A percentile compares a stretch with the other conserved stretches of the same genome.
These are phyloP conservation scores for Gerris lacustris DNA, from an alignment of 2,888 invertebrate species.

Conservation along the genomic window DNA sequence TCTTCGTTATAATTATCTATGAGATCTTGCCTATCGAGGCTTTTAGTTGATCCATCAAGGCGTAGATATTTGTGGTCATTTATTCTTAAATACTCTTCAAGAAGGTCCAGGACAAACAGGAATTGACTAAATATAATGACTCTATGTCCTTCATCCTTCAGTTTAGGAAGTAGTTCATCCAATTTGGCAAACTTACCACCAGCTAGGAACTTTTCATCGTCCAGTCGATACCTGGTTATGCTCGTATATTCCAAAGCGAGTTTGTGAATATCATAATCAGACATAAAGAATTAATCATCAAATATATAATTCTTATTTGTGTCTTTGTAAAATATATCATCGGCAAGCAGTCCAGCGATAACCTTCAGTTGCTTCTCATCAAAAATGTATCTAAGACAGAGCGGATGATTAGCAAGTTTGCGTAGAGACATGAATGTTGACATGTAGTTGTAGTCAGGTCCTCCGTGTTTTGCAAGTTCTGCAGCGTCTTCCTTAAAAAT, in stretches of 20 bases:
- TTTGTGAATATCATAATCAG: constrained; percentile 83
- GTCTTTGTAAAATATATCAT: constrained; percentile 58
- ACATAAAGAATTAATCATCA: constrained; percentile 76
- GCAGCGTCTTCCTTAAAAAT: constrained; percentile 56
- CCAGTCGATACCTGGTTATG: constrained; percentile 43
- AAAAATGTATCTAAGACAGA: constrained; percentile 64
- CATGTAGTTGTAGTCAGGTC: constrained; percentile 48
- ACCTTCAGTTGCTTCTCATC: constrained; percentile 35
- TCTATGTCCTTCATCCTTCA: constrained; percentile 62
- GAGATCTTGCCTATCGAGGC: constrained; percentile 70
- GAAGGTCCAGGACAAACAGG: constrained; percentile 83
- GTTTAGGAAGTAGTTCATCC: constrained; percentile 59
- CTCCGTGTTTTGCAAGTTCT: constrained; percentile 21
- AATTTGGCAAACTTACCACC: constrained; percentile 80
- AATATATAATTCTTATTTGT: constrained; percentile 64
- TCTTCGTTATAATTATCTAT: constrained; percentile 81
- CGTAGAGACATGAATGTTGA: constrained; percentile 87
- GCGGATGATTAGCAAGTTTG: constrained; percentile 86
- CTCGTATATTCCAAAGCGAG: constrained; percentile 55
- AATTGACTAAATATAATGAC: constrained; percentile 94
- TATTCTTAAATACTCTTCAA: constrained; percentile 75
- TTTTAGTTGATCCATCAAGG: constrained; percentile 82
- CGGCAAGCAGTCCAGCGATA: constrained; percentile 58
- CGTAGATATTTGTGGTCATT: constrained; percentile 62
- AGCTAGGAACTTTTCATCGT: constrained; percentile 56